Evolutionary conservation across 2,888 invertebrate genomes (phyloP).

Genomic region (Drosophila buzzatii): DNA sequence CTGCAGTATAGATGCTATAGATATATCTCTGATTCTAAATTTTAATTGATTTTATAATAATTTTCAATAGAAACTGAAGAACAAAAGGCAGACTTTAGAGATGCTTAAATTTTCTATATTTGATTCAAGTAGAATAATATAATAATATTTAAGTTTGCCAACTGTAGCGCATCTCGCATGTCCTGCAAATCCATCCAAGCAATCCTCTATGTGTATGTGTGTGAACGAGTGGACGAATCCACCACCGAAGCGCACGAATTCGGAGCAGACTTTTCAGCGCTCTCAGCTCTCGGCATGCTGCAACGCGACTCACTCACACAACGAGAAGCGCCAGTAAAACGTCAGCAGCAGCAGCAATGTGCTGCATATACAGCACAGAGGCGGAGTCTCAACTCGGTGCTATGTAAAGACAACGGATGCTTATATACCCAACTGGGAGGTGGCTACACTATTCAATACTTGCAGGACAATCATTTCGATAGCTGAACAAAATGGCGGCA

Average conservation of each 20-base stretch:
- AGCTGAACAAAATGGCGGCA: constrained; percentile 69
- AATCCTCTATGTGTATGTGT: neutral
- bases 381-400: constrained; percentile 72
- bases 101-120: too few relatives aligned
- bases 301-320: constrained; percentile 64
- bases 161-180: constrained; percentile 57
- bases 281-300: constrained; percentile 51
- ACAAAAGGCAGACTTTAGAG: too few relatives aligned
- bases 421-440: constrained; percentile 68
- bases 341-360: constrained; percentile 44
- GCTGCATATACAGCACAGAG: constrained; percentile 76
- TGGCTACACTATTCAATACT: constrained; percentile 38
- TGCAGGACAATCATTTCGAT: constrained; percentile 16
- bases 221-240: constrained; percentile 13
- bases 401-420: constrained; percentile 50
- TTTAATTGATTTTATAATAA: too few relatives aligned
- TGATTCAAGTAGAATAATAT: too few relatives aligned
- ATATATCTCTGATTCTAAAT: neutral
- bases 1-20: constrained; percentile 8
- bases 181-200: constrained; percentile 19
- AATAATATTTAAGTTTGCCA: neutral
- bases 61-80: too few relatives aligned
- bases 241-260: constrained; percentile 57
- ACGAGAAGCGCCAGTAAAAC: constrained; percentile 55
- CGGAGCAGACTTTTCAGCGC: constrained; percentile 43